Conservation (phyloP, 1,140 invertebrate species). For the Vanessa atalanta region DNA sequence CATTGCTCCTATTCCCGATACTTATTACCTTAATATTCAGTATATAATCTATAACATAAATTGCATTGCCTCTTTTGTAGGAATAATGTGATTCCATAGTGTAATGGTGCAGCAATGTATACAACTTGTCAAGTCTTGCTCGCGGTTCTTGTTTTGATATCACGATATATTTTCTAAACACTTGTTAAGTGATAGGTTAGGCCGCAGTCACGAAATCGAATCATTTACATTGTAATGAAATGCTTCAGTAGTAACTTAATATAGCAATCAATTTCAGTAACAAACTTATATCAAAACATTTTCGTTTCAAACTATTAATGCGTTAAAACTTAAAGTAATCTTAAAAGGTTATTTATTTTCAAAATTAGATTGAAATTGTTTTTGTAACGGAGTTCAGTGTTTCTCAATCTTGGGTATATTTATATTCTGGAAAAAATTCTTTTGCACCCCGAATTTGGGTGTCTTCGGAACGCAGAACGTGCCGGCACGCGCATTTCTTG, state of each 20-base stretch:
- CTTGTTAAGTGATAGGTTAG: slow-evolving; percentile 48
- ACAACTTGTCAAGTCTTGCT: neutral
- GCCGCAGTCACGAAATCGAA: slow-evolving; percentile 32
- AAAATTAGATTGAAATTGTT: neutral
- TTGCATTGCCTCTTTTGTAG: slow-evolving; percentile 37
- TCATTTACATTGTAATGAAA: slow-evolving; percentile 33
- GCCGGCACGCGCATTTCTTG: slow-evolving; percentile 27
- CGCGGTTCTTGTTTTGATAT: slow-evolving; percentile 20
- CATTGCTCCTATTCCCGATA: slow-evolving; percentile 46
- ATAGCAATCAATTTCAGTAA: neutral
- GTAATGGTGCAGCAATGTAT: slow-evolving; percentile 17
- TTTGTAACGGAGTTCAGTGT: neutral
- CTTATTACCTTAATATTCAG: slow-evolving; percentile 46
- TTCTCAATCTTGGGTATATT: neutral
- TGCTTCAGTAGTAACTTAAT: slow-evolving; percentile 9
- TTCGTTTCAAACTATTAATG: no score
- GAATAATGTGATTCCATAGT: no score
- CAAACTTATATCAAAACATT: neutral
- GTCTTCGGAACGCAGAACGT: slow-evolving; percentile 16
- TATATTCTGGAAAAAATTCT: neutral
- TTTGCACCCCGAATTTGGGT: slow-evolving; percentile 1
- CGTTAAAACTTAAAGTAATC: no score
- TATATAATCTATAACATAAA: slow-evolving; percentile 45
- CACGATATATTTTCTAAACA: slow-evolving; percentile 33
- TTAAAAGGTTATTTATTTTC: neutral